Percentiles rank a stretch among this genome's conserved stretches.
phyloP scores from a whole-genome alignment of 1,140 invertebrate species.

The Mya arenaria region DNA sequence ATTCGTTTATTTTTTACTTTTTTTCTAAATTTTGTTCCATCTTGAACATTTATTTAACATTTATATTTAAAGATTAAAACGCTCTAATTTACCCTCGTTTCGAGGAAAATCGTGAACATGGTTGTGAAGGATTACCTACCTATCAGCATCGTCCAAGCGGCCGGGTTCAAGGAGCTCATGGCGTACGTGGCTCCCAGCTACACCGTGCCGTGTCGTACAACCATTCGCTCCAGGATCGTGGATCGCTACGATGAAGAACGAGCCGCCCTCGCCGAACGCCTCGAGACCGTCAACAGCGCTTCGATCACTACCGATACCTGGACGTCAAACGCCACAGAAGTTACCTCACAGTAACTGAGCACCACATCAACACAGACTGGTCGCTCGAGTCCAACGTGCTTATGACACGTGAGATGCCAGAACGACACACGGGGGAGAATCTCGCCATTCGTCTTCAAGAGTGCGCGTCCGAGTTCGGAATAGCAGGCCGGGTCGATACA shows the following conservation, averaged over 20 bases:
- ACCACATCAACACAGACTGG: neutral
- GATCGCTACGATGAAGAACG: neutral
- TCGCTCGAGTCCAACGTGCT: neutral
- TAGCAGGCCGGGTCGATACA: neutral
- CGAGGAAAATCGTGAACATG: too few relatives aligned
- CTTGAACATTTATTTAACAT: too few relatives aligned
- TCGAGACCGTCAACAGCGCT: neutral
- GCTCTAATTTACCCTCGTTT: too few relatives aligned
- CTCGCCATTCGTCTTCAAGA: neutral
- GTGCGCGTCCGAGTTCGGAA: neutral
- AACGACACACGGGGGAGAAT: conserved; percentile 9
- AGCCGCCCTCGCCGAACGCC: neutral
- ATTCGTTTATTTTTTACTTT: too few relatives aligned
- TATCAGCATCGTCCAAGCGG: neutral
- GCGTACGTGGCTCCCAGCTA: neutral
- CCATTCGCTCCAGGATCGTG: neutral
- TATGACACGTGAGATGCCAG: conserved; percentile 3
- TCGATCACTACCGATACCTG: neutral
- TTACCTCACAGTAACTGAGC: conserved; percentile 12
- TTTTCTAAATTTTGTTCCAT: too few relatives aligned
- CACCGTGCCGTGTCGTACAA: neutral
- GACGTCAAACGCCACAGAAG: neutral
- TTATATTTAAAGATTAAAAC: too few relatives aligned
- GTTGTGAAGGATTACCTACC: neutral
- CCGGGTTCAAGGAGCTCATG: neutral